A percentile compares a stretch with the other conserved stretches of the same genome.
Conservation (phyloP, 2,888 invertebrate genomes). For the Copidosoma aretas region DNA sequence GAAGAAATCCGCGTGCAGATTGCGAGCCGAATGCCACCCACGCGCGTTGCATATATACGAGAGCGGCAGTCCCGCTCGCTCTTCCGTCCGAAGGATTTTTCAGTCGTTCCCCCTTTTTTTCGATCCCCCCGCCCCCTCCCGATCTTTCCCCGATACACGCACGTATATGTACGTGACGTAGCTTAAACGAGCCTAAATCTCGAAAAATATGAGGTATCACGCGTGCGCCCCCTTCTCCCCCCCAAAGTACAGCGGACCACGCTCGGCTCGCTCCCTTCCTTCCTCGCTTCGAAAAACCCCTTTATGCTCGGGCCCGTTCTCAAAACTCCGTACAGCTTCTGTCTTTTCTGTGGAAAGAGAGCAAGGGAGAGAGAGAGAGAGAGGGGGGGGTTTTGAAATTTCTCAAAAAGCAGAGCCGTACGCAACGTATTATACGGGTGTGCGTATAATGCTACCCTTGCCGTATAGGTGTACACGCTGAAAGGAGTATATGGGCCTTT, state of each 20-base stretch:
- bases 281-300: constrained; percentile 48
- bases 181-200: constrained; percentile 59
- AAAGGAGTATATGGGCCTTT: too few relatives aligned
- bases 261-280: constrained; percentile 24
- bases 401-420: constrained; percentile 59
- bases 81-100: constrained; percentile 5
- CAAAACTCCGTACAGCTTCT: constrained; percentile 51
- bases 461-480: too few relatives aligned
- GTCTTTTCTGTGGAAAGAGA: constrained; percentile 40
- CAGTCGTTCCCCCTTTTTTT: not conserved
- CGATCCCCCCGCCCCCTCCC: not conserved
- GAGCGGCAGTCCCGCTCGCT: constrained; percentile 22
- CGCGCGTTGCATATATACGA: constrained; percentile 44
- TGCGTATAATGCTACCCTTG: too few relatives aligned
- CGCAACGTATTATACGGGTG: too few relatives aligned
- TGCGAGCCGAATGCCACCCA: constrained; percentile 38
- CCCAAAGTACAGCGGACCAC: constrained; percentile 34
- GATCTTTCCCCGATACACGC: not conserved
- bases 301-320: constrained; percentile 56
- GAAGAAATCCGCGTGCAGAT: constrained; percentile 29
- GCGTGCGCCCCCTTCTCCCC: constrained; percentile 38
- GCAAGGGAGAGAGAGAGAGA: too few relatives aligned
- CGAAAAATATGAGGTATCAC: constrained; percentile 61
- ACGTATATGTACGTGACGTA: constrained; percentile 54
- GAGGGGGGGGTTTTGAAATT: constrained; percentile 57